Evolutionary conservation across 2,113 vertebrate genomes (phyloP), one percentile per base, ranked within the genome.

Genomic region (Pachypanchax playfairii): DNA sequence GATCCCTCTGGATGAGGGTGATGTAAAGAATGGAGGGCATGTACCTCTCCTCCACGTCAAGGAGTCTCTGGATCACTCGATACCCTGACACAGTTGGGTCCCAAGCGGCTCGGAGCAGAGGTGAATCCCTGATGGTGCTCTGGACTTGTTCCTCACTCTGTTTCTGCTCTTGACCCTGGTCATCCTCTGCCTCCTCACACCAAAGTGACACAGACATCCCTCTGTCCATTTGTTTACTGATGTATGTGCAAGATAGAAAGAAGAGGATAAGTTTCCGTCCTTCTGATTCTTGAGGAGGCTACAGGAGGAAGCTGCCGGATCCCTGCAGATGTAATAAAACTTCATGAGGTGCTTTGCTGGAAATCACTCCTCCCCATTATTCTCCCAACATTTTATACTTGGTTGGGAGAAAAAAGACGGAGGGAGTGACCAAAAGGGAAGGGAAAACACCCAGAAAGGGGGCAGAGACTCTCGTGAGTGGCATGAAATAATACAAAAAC

Each of bases 11-110:
- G 44, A 92, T 72, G 33, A 92, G 87, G 4, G 78, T 50, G 60
- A 91, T 39, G 76, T 93, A 92, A 39, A 91, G 86, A 33, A 73
- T 20, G 10, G 88, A 91, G n/a, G 92, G 92, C 46, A 85, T 57
- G 82, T 93, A 93, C 20, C 86, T 72, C 67, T 85, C 79, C 84
- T 94, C 91, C 39, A 89, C 36, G 17, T 76, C 82, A 20, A 93
- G 88, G 57, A 94, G 85, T 61, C 85, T 86, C 68, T 89, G 71
- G 60, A 94, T 87, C 21, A 93, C 92, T 1, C 91, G 86, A 6
- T 84, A 82, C 9, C 92, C 91, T 0, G 91, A 89, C 31, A 88
- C 88, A 0, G 79, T 83, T 21, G 92, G 91, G 79, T 94, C 93
- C 78, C 87, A 90, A 46, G 77, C 70, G 1, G 92, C 93, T 20